Percentiles rank a stretch among this genome's conserved stretches.
Conservation (phyloP, 2,888 invertebrate species). For the Nyleta sp. region DNA sequence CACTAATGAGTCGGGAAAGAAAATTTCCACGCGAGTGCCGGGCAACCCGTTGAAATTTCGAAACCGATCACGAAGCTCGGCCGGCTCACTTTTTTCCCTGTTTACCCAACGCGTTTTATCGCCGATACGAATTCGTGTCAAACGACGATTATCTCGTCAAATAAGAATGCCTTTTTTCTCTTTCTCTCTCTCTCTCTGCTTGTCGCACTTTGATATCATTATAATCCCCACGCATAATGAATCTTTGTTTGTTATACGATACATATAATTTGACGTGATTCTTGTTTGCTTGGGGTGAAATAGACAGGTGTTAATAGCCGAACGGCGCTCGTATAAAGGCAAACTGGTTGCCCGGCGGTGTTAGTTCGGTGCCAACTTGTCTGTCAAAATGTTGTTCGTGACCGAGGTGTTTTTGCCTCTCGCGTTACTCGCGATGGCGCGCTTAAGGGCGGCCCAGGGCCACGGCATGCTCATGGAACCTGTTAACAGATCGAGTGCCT, state of each 20-base stretch:
- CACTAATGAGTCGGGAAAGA: no score
- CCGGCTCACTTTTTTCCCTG: conserved; percentile 1
- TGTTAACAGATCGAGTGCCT: conserved; percentile 83
- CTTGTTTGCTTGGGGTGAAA: conserved; percentile 1
- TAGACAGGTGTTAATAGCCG: neutral
- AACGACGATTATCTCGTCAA: conserved; percentile 2
- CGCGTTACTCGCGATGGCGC: conserved; percentile 7
- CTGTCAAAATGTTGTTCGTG: conserved; percentile 19
- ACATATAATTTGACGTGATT: conserved; percentile 12
- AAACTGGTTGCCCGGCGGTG: neutral
- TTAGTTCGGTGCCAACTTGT: conserved; percentile 3
- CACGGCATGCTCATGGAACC: conserved; percentile 84
- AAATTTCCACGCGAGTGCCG: no score
- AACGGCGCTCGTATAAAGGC: conserved; percentile 14
- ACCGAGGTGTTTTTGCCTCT: conserved; percentile 12
- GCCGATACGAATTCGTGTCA: conserved; percentile 1
- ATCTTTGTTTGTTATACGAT: conserved; percentile 25
- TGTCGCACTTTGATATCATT: neutral
- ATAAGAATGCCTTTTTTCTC: neutral
- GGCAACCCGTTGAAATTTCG: neutral
- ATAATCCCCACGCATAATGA: conserved; percentile 7
- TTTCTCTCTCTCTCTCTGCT: no score
- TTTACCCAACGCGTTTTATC: neutral
- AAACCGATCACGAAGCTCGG: no score
- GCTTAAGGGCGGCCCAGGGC: conserved; percentile 68